Conservation (phyloP, 2,797 vertebrate species). For the Thaleichthys pacificus region DNA sequence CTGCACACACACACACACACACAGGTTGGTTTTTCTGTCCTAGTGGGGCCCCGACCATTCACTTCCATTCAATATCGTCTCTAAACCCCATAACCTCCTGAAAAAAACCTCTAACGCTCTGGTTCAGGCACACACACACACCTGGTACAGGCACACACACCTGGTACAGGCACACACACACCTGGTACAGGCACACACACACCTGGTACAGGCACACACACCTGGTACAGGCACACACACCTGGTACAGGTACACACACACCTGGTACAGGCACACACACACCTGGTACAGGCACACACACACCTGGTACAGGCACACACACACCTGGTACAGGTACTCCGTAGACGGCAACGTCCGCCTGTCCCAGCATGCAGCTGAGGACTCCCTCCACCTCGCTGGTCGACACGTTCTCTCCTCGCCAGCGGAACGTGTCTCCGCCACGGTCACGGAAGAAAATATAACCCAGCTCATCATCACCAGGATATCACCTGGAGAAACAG, state of each 20-base stretch:
- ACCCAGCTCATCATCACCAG: constrained; percentile 90
- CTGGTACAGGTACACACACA: too few species aligned
- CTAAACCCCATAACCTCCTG: too few species aligned
- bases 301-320: too few species aligned
- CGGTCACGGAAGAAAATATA: constrained; percentile 93
- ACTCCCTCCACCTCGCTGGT: constrained; percentile 88
- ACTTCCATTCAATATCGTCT: too few species aligned
- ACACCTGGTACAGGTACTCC: constrained; percentile 84
- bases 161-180: neutral
- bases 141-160: neutral
- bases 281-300: too few species aligned
- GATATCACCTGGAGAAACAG: too few species aligned
- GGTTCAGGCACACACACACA: constrained; percentile 20
- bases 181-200: too few species aligned
- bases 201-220: too few species aligned
- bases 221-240: too few species aligned
- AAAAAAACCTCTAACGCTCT: too few species aligned
- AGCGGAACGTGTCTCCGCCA: constrained; percentile 89
- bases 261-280: constrained; percentile 4
- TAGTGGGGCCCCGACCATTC: too few species aligned
- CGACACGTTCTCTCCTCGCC: constrained; percentile 91
- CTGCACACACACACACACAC: constrained; percentile 62
- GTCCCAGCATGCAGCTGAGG: constrained; percentile 81
- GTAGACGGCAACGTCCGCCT: constrained; percentile 87
- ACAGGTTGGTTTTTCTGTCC: too few species aligned